Conservation (phyloP, 1,140 invertebrate genomes). For the Saccostrea echinata region DNA sequence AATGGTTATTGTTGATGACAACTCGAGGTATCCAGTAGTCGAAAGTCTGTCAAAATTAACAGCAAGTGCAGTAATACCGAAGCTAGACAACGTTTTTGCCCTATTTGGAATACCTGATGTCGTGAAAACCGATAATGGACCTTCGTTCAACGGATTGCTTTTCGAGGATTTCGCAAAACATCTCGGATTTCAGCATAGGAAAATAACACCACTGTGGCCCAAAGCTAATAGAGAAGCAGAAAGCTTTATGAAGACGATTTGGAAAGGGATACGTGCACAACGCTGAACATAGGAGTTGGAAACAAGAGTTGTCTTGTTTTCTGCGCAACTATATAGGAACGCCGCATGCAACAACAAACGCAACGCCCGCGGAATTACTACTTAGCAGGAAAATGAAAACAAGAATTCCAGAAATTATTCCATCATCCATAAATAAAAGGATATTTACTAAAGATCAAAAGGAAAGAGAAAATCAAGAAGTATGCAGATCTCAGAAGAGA, state of each 20-base stretch:
- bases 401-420: too few species aligned
- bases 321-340: slow-evolving; percentile 59
- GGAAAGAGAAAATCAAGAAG: too few species aligned
- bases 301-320: slow-evolving; percentile 63
- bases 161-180: slow-evolving; percentile 30
- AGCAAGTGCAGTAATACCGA: slow-evolving; percentile 1
- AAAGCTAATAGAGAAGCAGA: slow-evolving; percentile 65
- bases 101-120: slow-evolving; percentile 32
- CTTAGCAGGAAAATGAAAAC: too few species aligned
- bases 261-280: slow-evolving; percentile 59
- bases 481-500: too few species aligned
- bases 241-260: slow-evolving; percentile 60
- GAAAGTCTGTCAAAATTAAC: slow-evolving; percentile 29
- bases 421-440: too few species aligned
- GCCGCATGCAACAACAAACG: slow-evolving; percentile 58
- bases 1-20: slow-evolving; percentile 40
- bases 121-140: too few species aligned
- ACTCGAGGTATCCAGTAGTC: slow-evolving; percentile 40
- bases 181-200: slow-evolving; percentile 54
- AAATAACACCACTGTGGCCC: slow-evolving; percentile 60
- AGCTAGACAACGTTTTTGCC: slow-evolving; percentile 39
- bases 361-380: too few species aligned
- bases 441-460: too few species aligned
- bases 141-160: not conserved
- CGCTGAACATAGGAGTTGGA: slow-evolving; percentile 58